phyloP scores from a whole-genome alignment of 30 jellyfish, hydroid and myxozoan genomes.

The Nemopilema nomurai region DNA sequence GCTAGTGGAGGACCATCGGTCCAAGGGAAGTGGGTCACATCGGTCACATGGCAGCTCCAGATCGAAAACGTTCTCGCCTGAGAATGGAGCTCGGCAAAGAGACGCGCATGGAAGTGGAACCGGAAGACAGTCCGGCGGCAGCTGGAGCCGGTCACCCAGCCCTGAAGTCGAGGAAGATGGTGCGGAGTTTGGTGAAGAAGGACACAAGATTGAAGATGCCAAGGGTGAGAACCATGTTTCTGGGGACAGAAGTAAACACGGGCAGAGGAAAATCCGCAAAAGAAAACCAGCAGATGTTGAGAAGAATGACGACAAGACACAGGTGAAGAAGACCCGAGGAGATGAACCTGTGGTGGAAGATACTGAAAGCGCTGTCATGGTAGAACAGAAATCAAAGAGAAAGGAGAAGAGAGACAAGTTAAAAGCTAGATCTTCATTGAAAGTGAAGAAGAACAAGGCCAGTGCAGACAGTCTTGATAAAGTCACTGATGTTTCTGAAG shows the following conservation, averaged over 20 bases:
- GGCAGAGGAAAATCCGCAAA: constrained; percentile 24
- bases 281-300: constrained; percentile 22
- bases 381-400: not conserved
- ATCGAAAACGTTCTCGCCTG: constrained; percentile 24
- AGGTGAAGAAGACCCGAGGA: constrained; percentile 12
- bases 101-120: not conserved
- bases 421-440: not conserved
- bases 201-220: constrained; percentile 12
- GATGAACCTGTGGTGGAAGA: constrained; percentile 5
- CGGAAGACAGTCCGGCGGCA: not conserved
- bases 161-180: constrained; percentile 33
- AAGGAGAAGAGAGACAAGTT: constrained; percentile 2
- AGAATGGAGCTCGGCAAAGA: not conserved
- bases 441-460: not conserved
- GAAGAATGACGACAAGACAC: not conserved
- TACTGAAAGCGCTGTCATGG: not conserved
- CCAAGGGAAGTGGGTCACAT: constrained; percentile 16
- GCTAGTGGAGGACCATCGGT: constrained; percentile 18
- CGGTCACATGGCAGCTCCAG: constrained; percentile 29
- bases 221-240: not conserved
- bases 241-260: not conserved
- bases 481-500: not conserved
- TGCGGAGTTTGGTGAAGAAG: constrained; percentile 47
- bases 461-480: not conserved
- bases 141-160: constrained; percentile 70